Percentiles rank a stretch among this genome's conserved stretches.
Evolutionary conservation across 2,113 vertebrate species (phyloP).

Genomic region (Chloropsis hardwickii): DNA sequence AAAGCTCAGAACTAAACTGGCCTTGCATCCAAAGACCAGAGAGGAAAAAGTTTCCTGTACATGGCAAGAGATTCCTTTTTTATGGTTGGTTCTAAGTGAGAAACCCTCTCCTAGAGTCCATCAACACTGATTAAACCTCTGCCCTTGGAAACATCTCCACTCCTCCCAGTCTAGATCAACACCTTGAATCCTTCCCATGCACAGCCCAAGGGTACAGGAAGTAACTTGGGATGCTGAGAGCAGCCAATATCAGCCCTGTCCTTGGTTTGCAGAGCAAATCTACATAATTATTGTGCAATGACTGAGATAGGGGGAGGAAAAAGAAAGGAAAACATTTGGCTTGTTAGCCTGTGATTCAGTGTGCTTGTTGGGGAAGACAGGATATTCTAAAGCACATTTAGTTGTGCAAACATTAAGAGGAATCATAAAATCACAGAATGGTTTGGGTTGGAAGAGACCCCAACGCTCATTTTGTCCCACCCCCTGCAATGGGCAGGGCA

Average conservation of each 20-base stretch:
- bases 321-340: neutral
- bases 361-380: neutral
- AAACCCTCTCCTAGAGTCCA: neutral
- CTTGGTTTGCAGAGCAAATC: neutral
- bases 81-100: accelerated
- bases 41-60: neutral
- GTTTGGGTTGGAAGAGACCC: neutral
- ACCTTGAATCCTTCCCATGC: neutral
- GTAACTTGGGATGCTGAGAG: neutral
- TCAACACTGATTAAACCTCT: neutral
- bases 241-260: neutral
- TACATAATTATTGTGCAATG: neutral
- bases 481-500: too few relatives aligned
- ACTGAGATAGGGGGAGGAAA: neutral
- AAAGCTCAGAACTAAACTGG: neutral
- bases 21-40: neutral
- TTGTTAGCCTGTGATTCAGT: neutral
- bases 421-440: neutral
- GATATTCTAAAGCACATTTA: neutral
- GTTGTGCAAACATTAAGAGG: neutral
- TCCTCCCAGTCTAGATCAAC: neutral
- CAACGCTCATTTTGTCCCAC: neutral
- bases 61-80: too few relatives aligned
- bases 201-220: neutral
- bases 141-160: neutral